Evolutionary conservation across 1,140 invertebrate genomes (phyloP).

Genomic region (Onthophagus taurus): DNA sequence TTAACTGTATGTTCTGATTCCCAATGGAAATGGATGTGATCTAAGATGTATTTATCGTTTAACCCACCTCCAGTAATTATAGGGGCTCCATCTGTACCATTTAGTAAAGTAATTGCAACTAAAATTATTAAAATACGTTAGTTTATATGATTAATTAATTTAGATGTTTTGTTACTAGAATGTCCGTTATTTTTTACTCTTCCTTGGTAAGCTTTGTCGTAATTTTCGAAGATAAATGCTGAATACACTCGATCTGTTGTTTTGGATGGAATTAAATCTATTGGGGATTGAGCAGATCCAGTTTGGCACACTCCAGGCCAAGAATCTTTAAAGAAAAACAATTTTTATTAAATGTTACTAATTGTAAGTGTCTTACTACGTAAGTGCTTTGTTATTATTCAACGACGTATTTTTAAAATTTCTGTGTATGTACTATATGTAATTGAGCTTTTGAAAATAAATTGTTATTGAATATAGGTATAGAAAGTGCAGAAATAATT

Average conservation of each 20-base stretch:
- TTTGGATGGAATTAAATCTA: constrained; percentile 33
- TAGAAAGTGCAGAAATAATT: too few species aligned
- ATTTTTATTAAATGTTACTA: too few species aligned
- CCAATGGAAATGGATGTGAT: constrained; percentile 73
- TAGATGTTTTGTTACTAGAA: constrained; percentile 32
- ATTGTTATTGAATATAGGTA: too few species aligned
- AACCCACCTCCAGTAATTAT: constrained; percentile 43
- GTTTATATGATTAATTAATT: neutral
- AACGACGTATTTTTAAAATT: too few species aligned
- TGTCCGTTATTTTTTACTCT: constrained; percentile 42
- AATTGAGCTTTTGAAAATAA: too few species aligned
- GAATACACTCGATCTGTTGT: constrained; percentile 34
- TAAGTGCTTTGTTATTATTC: too few species aligned
- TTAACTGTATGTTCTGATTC: constrained; percentile 65
- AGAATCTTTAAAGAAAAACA: constrained; percentile 29
- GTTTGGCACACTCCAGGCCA: constrained; percentile 39
- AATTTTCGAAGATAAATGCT: constrained; percentile 36
- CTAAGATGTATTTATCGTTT: constrained; percentile 45
- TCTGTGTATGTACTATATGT: too few species aligned
- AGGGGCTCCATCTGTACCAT: constrained; percentile 26
- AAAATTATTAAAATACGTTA: constrained; percentile 8
- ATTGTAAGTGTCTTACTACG: too few species aligned
- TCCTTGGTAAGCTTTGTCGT: constrained; percentile 30
- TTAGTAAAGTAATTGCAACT: constrained; percentile 11
- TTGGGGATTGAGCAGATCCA: constrained; percentile 41